phyloP scores from a whole-genome alignment of 2,113 vertebrate species.

The Solenodon paradoxus region DNA sequence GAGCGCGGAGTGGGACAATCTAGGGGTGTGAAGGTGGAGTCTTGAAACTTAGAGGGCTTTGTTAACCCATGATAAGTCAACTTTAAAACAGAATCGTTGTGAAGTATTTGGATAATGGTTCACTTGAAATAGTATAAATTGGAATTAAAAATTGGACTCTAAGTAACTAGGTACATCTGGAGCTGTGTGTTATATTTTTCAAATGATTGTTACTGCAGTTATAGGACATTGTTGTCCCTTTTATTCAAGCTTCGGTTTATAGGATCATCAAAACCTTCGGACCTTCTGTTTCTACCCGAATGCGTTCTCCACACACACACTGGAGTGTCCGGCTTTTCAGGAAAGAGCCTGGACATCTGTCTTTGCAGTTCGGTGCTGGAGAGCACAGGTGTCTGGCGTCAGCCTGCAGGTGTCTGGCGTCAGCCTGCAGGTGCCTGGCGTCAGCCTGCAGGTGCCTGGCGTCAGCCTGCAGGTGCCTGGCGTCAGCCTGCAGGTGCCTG shows the following conservation, averaged over 20 bases:
- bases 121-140: background rate
- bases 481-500: too few species aligned
- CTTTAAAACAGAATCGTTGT: too few species aligned
- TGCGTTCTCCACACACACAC: background rate
- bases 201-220: background rate
- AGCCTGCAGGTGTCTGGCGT: too few species aligned
- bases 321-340: background rate
- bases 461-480: too few species aligned
- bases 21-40: too few species aligned
- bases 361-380: background rate
- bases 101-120: background rate
- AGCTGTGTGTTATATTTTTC: background rate
- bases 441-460: too few species aligned
- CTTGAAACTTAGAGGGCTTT: too few species aligned
- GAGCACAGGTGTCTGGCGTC: too few species aligned
- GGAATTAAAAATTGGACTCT: background rate
- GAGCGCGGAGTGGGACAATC: too few species aligned
- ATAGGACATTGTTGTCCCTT: background rate
- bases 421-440: too few species aligned
- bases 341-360: background rate
- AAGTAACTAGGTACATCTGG: background rate
- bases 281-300: background rate
- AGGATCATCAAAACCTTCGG: background rate
- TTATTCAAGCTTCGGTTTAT: background rate
- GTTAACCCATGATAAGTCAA: too few species aligned